A percentile compares a stretch with the other conserved stretches of the same genome.
Evolutionary conservation across 2,797 vertebrate species (phyloP).

Genomic region (Furcifer pardalis): DNA sequence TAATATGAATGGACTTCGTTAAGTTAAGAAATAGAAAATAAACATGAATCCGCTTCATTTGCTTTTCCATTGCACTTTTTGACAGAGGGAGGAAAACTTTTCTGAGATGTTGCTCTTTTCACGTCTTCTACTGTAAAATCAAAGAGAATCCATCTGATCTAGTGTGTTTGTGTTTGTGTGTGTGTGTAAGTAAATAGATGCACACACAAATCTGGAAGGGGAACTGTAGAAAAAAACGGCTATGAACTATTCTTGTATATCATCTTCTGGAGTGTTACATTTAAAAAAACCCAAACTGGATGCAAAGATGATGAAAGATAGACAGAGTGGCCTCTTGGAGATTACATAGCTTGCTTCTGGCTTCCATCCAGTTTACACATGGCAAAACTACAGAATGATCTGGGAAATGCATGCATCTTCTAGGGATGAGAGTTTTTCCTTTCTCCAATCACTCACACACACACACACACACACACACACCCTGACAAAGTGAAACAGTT

Average conservation of each 20-base stretch:
- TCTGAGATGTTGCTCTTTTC: constrained; percentile 1
- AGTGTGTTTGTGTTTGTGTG: neutral
- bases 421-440: neutral
- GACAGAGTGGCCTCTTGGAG: constrained; percentile 46
- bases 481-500: constrained; percentile 47
- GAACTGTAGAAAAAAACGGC: constrained; percentile 29
- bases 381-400: constrained; percentile 54
- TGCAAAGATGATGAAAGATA: constrained; percentile 39
- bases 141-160: constrained; percentile 24
- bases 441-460: no score
- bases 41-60: neutral
- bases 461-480: no score
- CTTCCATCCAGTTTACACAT: constrained; percentile 28
- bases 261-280: constrained; percentile 17
- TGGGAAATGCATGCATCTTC: constrained; percentile 52
- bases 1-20: constrained; percentile 35
- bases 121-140: constrained; percentile 4
- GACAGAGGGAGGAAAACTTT: constrained; percentile 60
- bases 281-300: constrained; percentile 35
- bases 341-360: constrained; percentile 28
- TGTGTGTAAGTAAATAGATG: neutral
- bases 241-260: constrained; percentile 39
- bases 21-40: constrained; percentile 5
- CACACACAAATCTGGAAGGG: constrained; percentile 24
- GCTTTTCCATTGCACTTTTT: constrained; percentile 4